Evolutionary conservation across 2,113 vertebrate genomes (phyloP).

Genomic region (Bothrops jararaca): DNA sequence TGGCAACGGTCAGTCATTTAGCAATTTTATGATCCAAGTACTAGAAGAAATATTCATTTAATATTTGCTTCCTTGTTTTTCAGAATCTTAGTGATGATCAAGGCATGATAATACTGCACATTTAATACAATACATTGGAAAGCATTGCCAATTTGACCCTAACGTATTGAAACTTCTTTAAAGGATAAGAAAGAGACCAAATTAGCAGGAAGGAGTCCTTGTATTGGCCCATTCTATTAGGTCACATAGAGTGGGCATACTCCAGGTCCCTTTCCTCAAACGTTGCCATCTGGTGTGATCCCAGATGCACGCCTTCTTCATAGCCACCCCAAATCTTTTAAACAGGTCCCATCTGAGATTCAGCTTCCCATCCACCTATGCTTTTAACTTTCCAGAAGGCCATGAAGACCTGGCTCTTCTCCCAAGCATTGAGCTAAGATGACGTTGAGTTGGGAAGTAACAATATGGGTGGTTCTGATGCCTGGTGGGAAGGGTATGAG

Average conservation of each 20-base stretch:
- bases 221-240: background rate
- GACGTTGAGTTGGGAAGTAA: background rate
- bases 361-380: background rate
- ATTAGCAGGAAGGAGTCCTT: background rate
- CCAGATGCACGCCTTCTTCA: background rate
- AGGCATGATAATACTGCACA: background rate
- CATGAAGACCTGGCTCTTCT: background rate
- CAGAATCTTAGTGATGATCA: background rate
- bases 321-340: background rate
- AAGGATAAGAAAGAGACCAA: background rate
- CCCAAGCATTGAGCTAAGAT: background rate
- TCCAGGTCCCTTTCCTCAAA: background rate
- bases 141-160: background rate
- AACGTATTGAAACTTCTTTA: background rate
- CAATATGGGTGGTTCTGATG: background rate
- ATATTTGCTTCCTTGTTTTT: background rate
- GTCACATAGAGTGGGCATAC: background rate
- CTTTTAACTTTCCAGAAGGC: background rate
- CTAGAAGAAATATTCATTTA: background rate
- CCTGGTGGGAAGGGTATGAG: background rate
- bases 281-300: background rate
- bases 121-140: background rate
- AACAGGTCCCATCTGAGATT: background rate
- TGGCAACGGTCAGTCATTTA: conserved; percentile 61
- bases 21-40: background rate